Evolutionary conservation across 2,888 invertebrate species (phyloP).

Genomic region (Cephus pulcher): DNA sequence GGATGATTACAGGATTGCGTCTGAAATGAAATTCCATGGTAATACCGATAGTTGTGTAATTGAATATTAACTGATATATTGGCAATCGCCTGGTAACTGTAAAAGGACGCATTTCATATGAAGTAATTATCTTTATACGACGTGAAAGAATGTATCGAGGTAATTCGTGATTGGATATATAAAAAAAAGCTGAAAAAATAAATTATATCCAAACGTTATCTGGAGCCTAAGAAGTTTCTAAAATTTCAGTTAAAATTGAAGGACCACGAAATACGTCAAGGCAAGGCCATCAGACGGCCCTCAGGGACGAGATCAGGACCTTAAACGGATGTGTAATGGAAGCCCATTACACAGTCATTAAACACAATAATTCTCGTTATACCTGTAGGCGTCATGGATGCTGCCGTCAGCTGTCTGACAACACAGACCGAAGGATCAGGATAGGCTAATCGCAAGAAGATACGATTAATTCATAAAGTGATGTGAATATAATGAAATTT

Average conservation of each 20-base stretch:
- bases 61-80: not conserved
- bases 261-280: not conserved
- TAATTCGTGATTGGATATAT: not conserved
- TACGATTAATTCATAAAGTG: constrained; percentile 34
- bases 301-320: not conserved
- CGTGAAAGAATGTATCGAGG: not conserved
- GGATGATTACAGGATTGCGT: not conserved
- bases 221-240: not conserved
- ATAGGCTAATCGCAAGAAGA: constrained; percentile 40
- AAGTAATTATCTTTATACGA: not conserved
- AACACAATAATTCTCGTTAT: constrained; percentile 37
- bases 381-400: constrained; percentile 24
- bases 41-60: not conserved
- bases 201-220: not conserved
- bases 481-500: constrained; percentile 25
- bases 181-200: not conserved
- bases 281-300: not conserved
- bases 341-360: constrained; percentile 38
- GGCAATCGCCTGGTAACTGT: not conserved
- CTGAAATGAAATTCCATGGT: not conserved
- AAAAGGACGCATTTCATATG: not conserved
- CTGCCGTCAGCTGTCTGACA: constrained; percentile 6
- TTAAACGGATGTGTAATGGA: constrained; percentile 20
- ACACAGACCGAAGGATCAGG: not conserved
- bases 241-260: not conserved